Evolutionary conservation across 2,888 invertebrate species (phyloP).

Genomic region (Euspilapteryx auroguttella): DNA sequence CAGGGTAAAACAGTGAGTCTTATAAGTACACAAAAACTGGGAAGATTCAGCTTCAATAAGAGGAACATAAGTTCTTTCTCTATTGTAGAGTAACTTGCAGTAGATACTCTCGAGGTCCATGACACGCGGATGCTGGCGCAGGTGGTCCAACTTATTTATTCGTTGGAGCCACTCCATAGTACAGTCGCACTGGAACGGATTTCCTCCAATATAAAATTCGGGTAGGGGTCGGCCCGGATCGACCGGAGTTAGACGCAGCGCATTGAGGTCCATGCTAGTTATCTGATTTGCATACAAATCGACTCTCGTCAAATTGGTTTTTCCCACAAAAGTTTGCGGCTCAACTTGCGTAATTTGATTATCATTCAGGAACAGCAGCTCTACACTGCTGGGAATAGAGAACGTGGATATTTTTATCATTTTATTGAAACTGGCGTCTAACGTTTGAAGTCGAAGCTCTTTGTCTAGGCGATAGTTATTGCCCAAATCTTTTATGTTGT

Average conservation of each 20-base stretch:
- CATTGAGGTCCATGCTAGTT: constrained; percentile 86
- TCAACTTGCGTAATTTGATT: constrained; percentile 85
- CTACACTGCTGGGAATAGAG: constrained; percentile 82
- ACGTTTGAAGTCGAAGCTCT: constrained; percentile 75
- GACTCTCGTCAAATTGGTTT: constrained; percentile 85
- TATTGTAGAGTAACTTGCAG: constrained; percentile 83
- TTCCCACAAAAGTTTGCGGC: constrained; percentile 86
- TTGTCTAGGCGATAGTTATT: constrained; percentile 72
- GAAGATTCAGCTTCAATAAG: constrained; percentile 84
- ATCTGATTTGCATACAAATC: constrained; percentile 93
- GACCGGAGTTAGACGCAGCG: constrained; percentile 79
- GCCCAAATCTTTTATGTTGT: constrained; percentile 77
- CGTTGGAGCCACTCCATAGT: constrained; percentile 95
- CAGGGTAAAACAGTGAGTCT: constrained; percentile 90
- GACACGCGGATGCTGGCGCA: constrained; percentile 85
- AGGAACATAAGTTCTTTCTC: constrained; percentile 83
- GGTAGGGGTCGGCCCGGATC: constrained; percentile 76
- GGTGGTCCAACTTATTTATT: constrained; percentile 81
- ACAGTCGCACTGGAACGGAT: constrained; percentile 94
- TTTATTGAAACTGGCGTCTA: constrained; percentile 91
- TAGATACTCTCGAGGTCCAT: constrained; percentile 90
- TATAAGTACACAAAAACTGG: constrained; percentile 90
- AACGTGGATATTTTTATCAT: constrained; percentile 74
- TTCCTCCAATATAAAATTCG: constrained; percentile 91
- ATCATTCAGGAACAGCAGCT: constrained; percentile 85